phyloP scores from a whole-genome alignment of 1,140 invertebrate species.

The Delia radicum region DNA sequence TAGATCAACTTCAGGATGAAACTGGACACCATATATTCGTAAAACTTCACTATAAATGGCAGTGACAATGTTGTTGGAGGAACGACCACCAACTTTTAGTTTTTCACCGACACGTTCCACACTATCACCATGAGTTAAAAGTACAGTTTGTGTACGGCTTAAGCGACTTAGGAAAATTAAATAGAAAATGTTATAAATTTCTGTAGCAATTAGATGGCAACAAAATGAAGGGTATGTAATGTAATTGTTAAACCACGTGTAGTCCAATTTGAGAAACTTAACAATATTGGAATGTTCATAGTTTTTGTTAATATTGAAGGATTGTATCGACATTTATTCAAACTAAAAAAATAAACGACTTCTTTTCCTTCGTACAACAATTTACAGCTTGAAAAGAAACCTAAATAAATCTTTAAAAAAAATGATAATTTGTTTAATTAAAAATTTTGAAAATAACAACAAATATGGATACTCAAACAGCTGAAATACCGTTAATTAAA shows the following conservation, averaged over 20 bases:
- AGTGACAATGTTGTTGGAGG: slow-evolving; percentile 78
- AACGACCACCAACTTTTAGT: slow-evolving; percentile 82
- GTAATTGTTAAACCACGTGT: slow-evolving; percentile 48
- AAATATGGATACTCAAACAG: too few relatives aligned
- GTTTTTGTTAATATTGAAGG: slow-evolving; percentile 45
- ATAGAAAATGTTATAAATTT: not conserved
- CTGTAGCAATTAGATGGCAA: not conserved
- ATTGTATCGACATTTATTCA: slow-evolving; percentile 51
- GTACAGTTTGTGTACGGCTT: slow-evolving; percentile 83
- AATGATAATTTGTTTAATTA: too few relatives aligned
- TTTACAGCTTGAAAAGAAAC: too few relatives aligned
- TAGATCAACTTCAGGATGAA: slow-evolving; percentile 96
- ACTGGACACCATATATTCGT: slow-evolving; percentile 95
- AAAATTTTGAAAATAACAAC: too few relatives aligned
- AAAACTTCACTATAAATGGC: slow-evolving; percentile 90
- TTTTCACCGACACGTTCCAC: slow-evolving; percentile 86
- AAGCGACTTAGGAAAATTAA: slow-evolving; percentile 69
- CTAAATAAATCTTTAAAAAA: too few relatives aligned
- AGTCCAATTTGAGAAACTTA: slow-evolving; percentile 46
- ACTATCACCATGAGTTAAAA: slow-evolving; percentile 96
- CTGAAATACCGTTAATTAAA: too few relatives aligned
- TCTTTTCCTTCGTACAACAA: slow-evolving; percentile 45
- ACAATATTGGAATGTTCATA: slow-evolving; percentile 48
- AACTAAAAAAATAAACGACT: slow-evolving; percentile 38
- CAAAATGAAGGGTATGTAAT: not conserved